These are phyloP conservation scores for Myrmecobius fasciatus DNA, from an alignment of 2,113 vertebrate species.

Conservation along the genomic window DNA sequence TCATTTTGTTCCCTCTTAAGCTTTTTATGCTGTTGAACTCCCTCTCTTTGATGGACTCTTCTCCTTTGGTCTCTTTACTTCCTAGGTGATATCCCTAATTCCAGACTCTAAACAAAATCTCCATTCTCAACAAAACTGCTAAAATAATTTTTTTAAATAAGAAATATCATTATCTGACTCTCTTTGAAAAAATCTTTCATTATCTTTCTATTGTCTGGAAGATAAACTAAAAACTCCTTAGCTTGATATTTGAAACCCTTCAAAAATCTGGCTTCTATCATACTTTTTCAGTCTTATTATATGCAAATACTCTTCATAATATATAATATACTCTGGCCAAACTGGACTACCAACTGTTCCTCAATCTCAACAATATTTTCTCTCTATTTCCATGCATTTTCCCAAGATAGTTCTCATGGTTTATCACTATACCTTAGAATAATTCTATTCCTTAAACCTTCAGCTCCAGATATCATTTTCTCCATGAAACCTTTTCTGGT, in stretches of 20 bases:
- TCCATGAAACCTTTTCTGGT: not conserved
- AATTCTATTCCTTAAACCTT: not conserved
- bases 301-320: too few species aligned
- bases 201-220: too few species aligned
- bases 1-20: not conserved
- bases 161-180: not conserved
- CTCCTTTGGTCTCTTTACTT: not conserved
- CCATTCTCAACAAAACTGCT: not conserved
- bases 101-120: not conserved
- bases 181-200: too few species aligned
- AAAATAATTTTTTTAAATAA: not conserved
- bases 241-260: too few species aligned
- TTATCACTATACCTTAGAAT: not conserved
- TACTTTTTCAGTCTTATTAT: too few species aligned
- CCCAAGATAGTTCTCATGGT: not conserved
- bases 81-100: not conserved
- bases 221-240: too few species aligned
- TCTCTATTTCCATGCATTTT: not conserved
- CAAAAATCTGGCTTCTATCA: too few species aligned
- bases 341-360: too few species aligned
- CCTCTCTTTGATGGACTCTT: not conserved
- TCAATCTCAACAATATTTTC: not conserved
- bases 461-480: not conserved
- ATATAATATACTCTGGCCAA: too few species aligned
- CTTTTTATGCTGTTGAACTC: not conserved